These are phyloP conservation scores for Calliphora vomitoria DNA, from an alignment of 2,888 invertebrate genomes.

Conservation along the genomic window DNA sequence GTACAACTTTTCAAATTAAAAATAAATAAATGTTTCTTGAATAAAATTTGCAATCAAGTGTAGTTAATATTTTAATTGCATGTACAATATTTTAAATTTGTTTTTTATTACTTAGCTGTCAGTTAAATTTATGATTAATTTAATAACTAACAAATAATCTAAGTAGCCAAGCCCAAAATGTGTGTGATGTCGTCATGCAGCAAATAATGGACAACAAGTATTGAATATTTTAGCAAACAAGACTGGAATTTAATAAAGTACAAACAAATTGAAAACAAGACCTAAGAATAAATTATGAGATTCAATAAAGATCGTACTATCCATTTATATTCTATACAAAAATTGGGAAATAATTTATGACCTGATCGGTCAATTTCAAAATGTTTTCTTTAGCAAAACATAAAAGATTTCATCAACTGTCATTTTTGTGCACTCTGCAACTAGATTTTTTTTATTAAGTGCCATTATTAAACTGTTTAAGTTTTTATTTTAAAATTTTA, in stretches of 20 bases:
- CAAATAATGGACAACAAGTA: neutral
- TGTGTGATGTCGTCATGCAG: neutral
- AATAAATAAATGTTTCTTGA: neutral
- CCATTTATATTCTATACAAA: too few species aligned
- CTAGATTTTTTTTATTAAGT: too few species aligned
- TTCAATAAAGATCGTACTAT: too few species aligned
- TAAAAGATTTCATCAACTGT: too few species aligned
- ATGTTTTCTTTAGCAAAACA: too few species aligned
- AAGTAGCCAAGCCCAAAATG: neutral
- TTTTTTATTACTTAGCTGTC: conserved; percentile 1
- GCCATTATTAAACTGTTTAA: neutral
- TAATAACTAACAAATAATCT: neutral
- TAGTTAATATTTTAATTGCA: neutral
- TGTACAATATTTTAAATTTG: neutral
- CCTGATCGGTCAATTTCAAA: too few species aligned
- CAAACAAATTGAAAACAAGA: too few species aligned
- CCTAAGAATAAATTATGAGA: too few species aligned
- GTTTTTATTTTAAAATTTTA: neutral
- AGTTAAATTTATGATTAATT: neutral
- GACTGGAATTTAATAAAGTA: too few species aligned
- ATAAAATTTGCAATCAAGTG: neutral
- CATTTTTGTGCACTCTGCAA: too few species aligned
- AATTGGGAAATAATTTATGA: too few species aligned
- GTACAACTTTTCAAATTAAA: neutral
- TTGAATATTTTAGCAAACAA: too few species aligned